A percentile compares a stretch with the other conserved stretches of the same genome.
Evolutionary conservation across 2,113 vertebrate species (phyloP).

Genomic region (Climacteris rufus): DNA sequence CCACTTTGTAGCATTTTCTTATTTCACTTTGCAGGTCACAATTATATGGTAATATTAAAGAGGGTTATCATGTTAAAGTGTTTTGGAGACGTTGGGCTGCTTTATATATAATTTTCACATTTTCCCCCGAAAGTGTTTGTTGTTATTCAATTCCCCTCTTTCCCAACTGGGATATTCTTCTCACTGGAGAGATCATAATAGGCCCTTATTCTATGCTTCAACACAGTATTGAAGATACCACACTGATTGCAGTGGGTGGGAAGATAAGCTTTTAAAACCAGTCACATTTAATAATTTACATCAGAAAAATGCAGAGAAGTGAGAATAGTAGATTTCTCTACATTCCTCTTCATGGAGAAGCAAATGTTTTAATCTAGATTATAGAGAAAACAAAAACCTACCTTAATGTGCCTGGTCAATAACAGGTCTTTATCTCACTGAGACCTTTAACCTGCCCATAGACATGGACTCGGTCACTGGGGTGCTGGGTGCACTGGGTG

Average conservation of each 20-base stretch:
- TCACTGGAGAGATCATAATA: neutral
- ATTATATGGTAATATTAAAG: neutral
- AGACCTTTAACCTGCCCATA: neutral
- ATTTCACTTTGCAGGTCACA: neutral
- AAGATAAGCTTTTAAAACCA: neutral
- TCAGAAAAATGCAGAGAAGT: neutral
- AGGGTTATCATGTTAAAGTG: neutral
- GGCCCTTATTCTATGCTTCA: neutral
- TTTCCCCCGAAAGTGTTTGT: neutral
- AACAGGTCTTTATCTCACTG: neutral
- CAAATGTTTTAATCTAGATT: neutral
- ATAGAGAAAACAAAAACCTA: neutral
- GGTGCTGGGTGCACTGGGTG: too few relatives aligned
- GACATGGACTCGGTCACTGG: fast-evolving
- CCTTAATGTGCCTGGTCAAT: neutral
- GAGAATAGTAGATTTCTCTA: neutral
- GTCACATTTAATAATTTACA: neutral
- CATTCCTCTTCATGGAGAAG: neutral
- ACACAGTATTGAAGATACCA: neutral
- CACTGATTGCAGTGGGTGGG: neutral
- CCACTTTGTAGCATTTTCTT: neutral
- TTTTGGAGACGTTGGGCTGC: neutral
- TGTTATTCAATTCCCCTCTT: neutral
- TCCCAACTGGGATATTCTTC: neutral
- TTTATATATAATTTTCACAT: neutral